Percentiles rank a stretch among this genome's conserved stretches.
phyloP scores from a whole-genome alignment of 2,888 invertebrate species.

The Luffia ferchaultella region DNA sequence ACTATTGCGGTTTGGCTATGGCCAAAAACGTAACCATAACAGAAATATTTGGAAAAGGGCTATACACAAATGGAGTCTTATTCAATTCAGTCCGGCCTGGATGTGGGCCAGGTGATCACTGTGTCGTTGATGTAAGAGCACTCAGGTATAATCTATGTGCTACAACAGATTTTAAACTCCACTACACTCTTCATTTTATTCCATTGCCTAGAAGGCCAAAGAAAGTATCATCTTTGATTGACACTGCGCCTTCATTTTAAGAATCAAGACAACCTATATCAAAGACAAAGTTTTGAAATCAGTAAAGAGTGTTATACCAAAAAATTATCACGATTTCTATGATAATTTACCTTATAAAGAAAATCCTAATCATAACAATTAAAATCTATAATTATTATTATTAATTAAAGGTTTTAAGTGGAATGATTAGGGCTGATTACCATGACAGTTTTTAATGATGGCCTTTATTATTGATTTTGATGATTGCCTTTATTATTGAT shows the following conservation, averaged over 20 bases:
- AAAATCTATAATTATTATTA: too few species aligned
- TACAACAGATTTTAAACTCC: constrained; percentile 11
- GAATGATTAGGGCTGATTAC: background rate
- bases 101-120: constrained; percentile 12
- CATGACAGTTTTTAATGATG: background rate
- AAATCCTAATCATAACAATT: background rate
- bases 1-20: constrained; percentile 12
- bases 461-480: background rate
- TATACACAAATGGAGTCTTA: constrained; percentile 16
- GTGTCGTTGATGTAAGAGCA: constrained; percentile 13
- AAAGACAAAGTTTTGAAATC: constrained; percentile 11
- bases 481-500: background rate
- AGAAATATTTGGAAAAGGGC: constrained; percentile 21
- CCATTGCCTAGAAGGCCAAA: constrained; percentile 12
- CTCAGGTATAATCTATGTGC: constrained; percentile 14
- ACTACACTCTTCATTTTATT: constrained; percentile 9
- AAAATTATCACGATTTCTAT: constrained; percentile 13
- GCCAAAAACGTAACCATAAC: constrained; percentile 16
- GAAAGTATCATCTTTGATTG: constrained; percentile 7
- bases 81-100: constrained; percentile 15
- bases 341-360: constrained; percentile 11
- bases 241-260: constrained; percentile 4
- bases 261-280: constrained; percentile 5
- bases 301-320: constrained; percentile 14
- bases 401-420: background rate